Conservation (phyloP, 2,888 invertebrate genomes). For the Trachelus stipa region DNA sequence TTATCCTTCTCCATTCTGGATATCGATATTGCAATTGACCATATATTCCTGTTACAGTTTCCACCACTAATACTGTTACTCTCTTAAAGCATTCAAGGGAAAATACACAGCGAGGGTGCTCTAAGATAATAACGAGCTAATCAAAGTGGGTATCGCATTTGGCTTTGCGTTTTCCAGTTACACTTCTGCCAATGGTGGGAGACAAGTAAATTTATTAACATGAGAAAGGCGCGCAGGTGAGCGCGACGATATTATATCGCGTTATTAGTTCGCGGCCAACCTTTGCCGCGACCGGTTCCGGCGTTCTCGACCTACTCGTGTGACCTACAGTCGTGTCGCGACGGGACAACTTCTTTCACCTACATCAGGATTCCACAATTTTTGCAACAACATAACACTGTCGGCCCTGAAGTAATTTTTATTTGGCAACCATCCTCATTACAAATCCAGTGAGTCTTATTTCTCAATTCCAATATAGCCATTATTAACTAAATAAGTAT, state of each 20-base stretch:
- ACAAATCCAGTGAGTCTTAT: not conserved
- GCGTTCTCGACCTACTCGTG: conserved; percentile 28
- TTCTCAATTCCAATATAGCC: not conserved
- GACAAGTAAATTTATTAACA: conserved; percentile 36
- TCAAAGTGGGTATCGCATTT: not conserved
- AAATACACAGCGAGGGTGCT: not conserved
- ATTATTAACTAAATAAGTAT: not conserved
- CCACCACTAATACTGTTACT: not conserved
- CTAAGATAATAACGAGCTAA: not conserved
- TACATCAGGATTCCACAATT: not conserved
- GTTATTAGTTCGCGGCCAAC: conserved; percentile 49
- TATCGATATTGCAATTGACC: not conserved
- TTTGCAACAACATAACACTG: not conserved
- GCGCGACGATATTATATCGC: conserved; percentile 39
- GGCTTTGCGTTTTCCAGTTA: not conserved
- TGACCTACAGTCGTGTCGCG: conserved; percentile 4
- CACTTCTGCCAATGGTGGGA: conserved; percentile 34
- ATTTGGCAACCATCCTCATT: not conserved
- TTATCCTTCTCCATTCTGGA: not conserved
- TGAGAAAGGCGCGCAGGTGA: conserved; percentile 42
- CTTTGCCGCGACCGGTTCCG: conserved; percentile 41
- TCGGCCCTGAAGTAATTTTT: not conserved
- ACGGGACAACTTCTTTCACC: not conserved
- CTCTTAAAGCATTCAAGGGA: not conserved
- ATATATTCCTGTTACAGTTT: not conserved